Conservation (phyloP, 2,888 invertebrate genomes). For the Dorcus hopei region DNA sequence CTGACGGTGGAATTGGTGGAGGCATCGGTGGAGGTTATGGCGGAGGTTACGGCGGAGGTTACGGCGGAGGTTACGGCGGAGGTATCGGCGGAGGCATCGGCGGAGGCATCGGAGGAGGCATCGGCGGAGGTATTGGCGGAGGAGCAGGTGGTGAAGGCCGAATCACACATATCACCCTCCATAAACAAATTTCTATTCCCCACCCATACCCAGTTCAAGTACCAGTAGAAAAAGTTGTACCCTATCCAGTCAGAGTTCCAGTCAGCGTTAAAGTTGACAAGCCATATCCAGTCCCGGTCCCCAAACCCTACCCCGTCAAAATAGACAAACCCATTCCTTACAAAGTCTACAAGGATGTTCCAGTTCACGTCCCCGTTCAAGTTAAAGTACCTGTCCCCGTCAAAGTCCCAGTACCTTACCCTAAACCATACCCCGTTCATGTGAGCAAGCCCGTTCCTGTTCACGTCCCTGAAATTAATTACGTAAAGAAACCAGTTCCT, state of each 20-base stretch:
- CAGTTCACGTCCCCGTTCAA: conserved; percentile 42
- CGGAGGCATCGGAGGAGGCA: conserved; percentile 22
- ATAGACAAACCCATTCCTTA: conserved; percentile 53
- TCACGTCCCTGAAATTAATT: conserved; percentile 50
- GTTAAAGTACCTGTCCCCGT: conserved; percentile 39
- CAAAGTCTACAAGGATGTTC: conserved; percentile 54
- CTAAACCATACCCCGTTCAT: conserved; percentile 43
- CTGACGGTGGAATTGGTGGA: conserved; percentile 21
- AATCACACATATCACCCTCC: conserved; percentile 11
- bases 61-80: conserved; percentile 14
- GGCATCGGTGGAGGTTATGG: conserved; percentile 20
- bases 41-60: conserved; percentile 23
- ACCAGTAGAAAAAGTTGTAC: conserved; percentile 63
- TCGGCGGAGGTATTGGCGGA: conserved; percentile 23
- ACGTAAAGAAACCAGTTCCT: conserved; percentile 40
- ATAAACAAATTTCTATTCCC: conserved; percentile 46
- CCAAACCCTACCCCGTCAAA: conserved; percentile 47
- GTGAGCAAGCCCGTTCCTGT: conserved; percentile 48
- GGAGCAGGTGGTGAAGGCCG: conserved; percentile 10
- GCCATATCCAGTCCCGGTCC: conserved; percentile 52
- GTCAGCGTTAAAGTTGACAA: conserved; percentile 24
- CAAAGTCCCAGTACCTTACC: conserved; percentile 48
- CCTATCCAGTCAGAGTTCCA: conserved; percentile 44
- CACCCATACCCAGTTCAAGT: conserved; percentile 54
- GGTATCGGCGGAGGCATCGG: conserved; percentile 13